Base-by-base conservation (phyloP, 1,140 invertebrate genomes). In the Drosophila orena region DNA sequence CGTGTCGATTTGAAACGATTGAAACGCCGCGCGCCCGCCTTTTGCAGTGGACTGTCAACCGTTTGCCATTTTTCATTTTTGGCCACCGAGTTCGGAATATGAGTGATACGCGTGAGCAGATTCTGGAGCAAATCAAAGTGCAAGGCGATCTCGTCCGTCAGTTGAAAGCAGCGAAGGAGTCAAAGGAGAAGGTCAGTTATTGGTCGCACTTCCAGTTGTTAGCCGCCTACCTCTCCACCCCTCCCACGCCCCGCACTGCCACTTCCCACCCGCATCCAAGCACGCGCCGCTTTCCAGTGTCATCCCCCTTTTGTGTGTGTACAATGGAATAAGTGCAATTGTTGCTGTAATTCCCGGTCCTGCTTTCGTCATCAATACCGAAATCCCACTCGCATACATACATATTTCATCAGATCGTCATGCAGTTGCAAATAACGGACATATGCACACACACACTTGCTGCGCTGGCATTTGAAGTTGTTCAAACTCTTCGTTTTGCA, bases 101-200 rank as follows among this genome's bases (percentile, higher is more conserved):
- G 92, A 92, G 85, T 91, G 93, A 93, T 91, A 92, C 79, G 61
- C 92, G 92, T 79, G 93, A 94, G 84, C 92, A 92, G 73, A 91
- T 96, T 79, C 91, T 94, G 79, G 94, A 95, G 90, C 93, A 94
- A 93, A 96, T 97, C 70, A 96, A 96, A 93, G 92, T 94, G 78
- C 97, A 97, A 93, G 95, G 96, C 62, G 96, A 97, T 92, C 80
- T 97, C 71, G 97, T 98, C 10, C 93, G 97, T 90, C 95, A 96
- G 93, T 93, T 97, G 60, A 98, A 98, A 93, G 93, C 95, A 71
- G 94, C 95, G 12, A 97, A 97, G 92, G 96, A 96, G 91, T 94
- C 95, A 35, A 94, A 93, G 92, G 94, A 94, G 74, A 94, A 95
- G 94, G 96, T 96, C 92, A 93, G 83, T 81, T 44, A 56, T 30